phyloP scores from a whole-genome alignment of 2,888 invertebrate species.

The Oasisia sp. region DNA sequence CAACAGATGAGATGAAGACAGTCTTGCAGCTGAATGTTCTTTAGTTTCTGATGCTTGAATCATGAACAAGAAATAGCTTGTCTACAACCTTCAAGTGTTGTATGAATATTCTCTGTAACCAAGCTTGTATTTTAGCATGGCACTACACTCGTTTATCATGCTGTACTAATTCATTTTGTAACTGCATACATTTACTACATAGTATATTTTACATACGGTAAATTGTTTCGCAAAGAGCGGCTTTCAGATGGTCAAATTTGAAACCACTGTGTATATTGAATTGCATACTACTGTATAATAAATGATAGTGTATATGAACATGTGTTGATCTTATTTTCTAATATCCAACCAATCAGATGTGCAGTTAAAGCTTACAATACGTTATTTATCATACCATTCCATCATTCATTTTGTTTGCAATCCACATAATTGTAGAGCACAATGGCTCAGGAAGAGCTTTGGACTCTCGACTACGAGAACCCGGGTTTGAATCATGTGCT shows the following conservation, averaged over 20 bases:
- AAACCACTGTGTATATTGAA: background rate
- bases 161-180: background rate
- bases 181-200: background rate
- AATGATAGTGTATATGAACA: background rate
- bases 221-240: background rate
- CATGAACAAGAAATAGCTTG: background rate
- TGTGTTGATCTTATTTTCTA: too few species aligned
- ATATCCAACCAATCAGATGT: too few species aligned
- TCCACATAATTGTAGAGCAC: too few species aligned
- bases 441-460: too few species aligned
- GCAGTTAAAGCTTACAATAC: too few species aligned
- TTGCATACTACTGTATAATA: conserved; percentile 12
- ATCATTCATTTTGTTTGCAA: too few species aligned
- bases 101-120: background rate
- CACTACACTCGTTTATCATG: background rate
- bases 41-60: background rate
- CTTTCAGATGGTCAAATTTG: background rate
- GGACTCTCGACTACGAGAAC: too few species aligned
- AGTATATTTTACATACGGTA: background rate
- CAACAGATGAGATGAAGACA: background rate
- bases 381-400: too few species aligned
- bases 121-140: conserved; percentile 17
- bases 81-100: background rate
- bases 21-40: background rate
- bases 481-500: too few species aligned